These are phyloP conservation scores for Rapana venosa DNA, from an alignment of 2,888 invertebrate genomes.

Conservation along the genomic window DNA sequence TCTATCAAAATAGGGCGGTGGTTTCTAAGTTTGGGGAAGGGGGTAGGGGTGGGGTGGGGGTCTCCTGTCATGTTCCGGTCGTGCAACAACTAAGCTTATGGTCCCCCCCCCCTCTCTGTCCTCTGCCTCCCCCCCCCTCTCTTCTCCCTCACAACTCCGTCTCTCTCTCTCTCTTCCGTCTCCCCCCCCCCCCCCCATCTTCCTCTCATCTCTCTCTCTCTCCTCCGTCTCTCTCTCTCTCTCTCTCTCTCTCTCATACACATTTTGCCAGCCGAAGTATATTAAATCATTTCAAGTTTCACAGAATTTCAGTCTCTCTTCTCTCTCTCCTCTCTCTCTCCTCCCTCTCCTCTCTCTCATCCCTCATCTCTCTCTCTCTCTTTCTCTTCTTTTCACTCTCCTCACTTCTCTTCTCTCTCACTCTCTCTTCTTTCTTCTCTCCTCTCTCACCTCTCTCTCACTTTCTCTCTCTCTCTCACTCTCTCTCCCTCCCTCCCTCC, in stretches of 20 bases:
- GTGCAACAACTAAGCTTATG: background rate
- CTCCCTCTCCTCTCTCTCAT: constrained; percentile 15
- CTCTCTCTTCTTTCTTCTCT: background rate
- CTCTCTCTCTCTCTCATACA: background rate
- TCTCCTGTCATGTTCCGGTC: background rate
- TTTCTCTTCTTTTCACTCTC: background rate
- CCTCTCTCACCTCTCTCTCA: background rate
- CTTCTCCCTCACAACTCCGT: no score
- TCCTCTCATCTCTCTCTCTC: background rate
- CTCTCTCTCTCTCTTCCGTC: constrained; percentile 26
- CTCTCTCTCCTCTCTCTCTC: background rate
- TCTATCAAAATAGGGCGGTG: no score
- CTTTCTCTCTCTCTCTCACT: background rate
- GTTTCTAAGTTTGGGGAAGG: no score
- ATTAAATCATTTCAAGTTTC: no score
- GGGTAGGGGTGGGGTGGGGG: no score
- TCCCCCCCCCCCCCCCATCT: no score
- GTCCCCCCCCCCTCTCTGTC: background rate
- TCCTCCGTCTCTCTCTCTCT: background rate
- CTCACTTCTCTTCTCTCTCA: background rate
- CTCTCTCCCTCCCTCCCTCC: background rate
- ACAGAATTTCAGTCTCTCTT: no score
- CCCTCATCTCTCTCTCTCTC: background rate
- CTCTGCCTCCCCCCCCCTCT: background rate
- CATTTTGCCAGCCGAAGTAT: no score